phyloP scores from a whole-genome alignment of 2,888 invertebrate genomes.

The Drosophila borborema region DNA sequence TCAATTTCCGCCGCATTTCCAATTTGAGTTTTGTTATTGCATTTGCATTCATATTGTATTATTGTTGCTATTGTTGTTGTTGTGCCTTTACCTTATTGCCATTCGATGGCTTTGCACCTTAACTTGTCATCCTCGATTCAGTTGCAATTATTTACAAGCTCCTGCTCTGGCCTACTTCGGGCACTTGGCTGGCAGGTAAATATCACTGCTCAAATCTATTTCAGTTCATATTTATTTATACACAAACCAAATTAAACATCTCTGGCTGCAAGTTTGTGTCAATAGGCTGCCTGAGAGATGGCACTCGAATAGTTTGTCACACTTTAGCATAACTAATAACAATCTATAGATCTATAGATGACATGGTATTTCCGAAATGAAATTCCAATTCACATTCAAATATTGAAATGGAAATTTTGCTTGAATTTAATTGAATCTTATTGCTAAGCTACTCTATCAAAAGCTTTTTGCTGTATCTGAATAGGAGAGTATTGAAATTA shows the following conservation, averaged over 20 bases:
- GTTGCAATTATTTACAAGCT: constrained; percentile 16
- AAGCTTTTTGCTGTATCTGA: background rate
- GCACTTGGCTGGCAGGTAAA: background rate
- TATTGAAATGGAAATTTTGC: background rate
- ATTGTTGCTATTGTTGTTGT: background rate
- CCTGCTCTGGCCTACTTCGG: constrained; percentile 21
- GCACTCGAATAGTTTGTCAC: background rate
- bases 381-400: background rate
- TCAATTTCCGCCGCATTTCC: constrained; percentile 77
- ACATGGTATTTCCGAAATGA: background rate
- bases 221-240: background rate
- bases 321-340: background rate
- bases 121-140: background rate
- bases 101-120: constrained; percentile 7
- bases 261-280: background rate
- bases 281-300: background rate
- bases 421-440: background rate
- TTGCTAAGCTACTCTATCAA: background rate
- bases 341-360: background rate
- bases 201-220: background rate
- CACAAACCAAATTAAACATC: background rate
- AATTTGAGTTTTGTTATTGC: constrained; percentile 72
- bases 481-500: background rate
- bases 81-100: constrained; percentile 19
- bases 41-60: constrained; percentile 43